A percentile compares a stretch with the other conserved stretches of the same genome.
phyloP scores from a whole-genome alignment of 1,140 invertebrate species.

The Acyrthosiphon pisum region DNA sequence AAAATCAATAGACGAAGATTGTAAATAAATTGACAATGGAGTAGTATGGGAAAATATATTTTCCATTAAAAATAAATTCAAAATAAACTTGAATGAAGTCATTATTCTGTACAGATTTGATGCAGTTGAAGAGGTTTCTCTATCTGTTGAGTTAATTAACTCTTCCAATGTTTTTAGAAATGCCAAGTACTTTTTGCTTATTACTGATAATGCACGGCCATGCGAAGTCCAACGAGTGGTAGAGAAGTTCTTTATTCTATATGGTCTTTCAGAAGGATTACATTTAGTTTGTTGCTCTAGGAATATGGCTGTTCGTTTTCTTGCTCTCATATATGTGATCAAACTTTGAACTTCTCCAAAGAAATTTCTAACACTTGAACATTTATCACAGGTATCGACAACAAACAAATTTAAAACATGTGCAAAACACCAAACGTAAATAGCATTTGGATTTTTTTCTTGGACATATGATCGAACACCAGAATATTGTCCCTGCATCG shows the following conservation, averaged over 20 bases:
- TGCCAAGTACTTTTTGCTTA: background rate
- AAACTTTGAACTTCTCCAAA: background rate
- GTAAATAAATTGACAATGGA: background rate
- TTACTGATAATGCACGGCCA: background rate
- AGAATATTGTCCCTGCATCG: slow-evolving; percentile 54
- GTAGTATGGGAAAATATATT: background rate
- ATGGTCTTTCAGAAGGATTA: background rate
- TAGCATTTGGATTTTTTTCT: slow-evolving; percentile 7
- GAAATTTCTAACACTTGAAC: background rate
- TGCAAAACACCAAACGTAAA: slow-evolving; percentile 5
- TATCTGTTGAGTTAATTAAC: background rate
- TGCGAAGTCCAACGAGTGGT: slow-evolving; percentile 4
- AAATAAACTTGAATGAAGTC: background rate
- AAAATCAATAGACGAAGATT: background rate
- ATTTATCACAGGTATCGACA: background rate
- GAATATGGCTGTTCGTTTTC: background rate
- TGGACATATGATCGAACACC: background rate
- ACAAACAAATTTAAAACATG: slow-evolving; percentile 32
- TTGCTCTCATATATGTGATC: background rate
- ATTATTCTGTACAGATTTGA: background rate
- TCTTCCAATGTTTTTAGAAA: background rate
- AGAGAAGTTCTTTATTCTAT: background rate
- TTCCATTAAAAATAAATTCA: slow-evolving; percentile 3
- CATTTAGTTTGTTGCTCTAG: background rate
- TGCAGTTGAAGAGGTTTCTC: background rate